Percentiles rank a stretch among this genome's conserved stretches.
phyloP scores from a whole-genome alignment of 1,140 invertebrate species.

The Chionoecetes opilio region DNA sequence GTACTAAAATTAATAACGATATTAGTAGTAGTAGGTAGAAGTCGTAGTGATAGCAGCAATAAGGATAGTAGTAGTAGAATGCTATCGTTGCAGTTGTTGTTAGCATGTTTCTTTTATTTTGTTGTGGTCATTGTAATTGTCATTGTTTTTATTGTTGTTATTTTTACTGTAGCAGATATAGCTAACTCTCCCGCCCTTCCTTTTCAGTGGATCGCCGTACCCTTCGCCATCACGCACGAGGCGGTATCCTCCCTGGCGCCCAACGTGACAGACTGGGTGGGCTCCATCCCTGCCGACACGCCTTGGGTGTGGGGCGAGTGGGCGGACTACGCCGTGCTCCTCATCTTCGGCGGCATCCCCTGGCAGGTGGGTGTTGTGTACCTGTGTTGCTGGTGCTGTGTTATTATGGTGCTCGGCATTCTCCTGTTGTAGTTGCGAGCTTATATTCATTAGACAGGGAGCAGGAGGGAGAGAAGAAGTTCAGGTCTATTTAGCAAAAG shows the following conservation, averaged over 20 bases:
- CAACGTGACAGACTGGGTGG: slow-evolving; percentile 61
- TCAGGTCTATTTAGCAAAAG: too few relatives aligned
- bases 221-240: slow-evolving; percentile 87
- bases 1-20: too few relatives aligned
- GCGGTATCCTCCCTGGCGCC: slow-evolving; percentile 85
- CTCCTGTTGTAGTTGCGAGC: neutral
- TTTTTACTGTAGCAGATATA: neutral
- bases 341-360: slow-evolving; percentile 92
- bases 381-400: neutral
- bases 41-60: neutral
- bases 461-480: too few relatives aligned
- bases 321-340: slow-evolving; percentile 89
- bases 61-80: neutral
- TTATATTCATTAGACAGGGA: too few relatives aligned
- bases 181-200: neutral
- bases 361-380: slow-evolving; percentile 88
- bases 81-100: neutral
- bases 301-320: slow-evolving; percentile 87
- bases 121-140: too few relatives aligned
- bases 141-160: too few relatives aligned
- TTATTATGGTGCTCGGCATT: neutral
- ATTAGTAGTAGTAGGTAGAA: too few relatives aligned
- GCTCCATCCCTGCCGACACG: slow-evolving; percentile 85
- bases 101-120: too few relatives aligned
- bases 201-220: slow-evolving; percentile 87